Evolutionary conservation across 2,113 vertebrate species (phyloP), one percentile per base, ranked within the genome.

Genomic region (Podocnemis expansa): DNA sequence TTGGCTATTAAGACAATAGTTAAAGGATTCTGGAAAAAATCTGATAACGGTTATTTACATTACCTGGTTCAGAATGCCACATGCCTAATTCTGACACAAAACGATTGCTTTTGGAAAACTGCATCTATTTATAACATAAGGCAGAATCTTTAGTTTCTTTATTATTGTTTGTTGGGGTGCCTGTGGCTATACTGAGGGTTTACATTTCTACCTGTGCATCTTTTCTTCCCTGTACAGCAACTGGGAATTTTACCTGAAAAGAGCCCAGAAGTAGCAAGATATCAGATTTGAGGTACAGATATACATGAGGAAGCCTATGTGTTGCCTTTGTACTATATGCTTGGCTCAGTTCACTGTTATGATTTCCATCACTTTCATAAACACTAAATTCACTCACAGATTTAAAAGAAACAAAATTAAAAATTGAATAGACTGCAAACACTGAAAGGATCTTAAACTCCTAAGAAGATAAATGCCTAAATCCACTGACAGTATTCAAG

Each of bases 21-120:
- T 55, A 90, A 83, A 52, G 43, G 89, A 56, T 58, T 45, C 51
- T 82, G 31, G 52, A 94, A 95, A 81, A 73, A 38, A 45, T 82
- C 51, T 54, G 45, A 8, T n/a, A 80, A 56, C 1, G 3, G 4
- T 17, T n/a, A 73, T 38, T 34, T 60, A 93, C 87, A 41, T 58
- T 45, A 93, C 0, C 7, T 88, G n/a, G 63, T 60, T 80, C 10
- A 2, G 1, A 80, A 75, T n/a, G 70, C 25, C 19, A 4, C 5
- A 27, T 38, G 14, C 5, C 38, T 78, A 73, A 51, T 51, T 51
- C 49, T 82, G 75, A 70, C 81, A 16, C 4, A 27, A 22, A 27
- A 43, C 49, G 5, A 38, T 85, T 54, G 34, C 89, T 85, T 25
- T 85, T n/a, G 89, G 89, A 78, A 70, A n/a, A 85, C 84, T 24